phyloP scores from a whole-genome alignment of 2,888 invertebrate species.

The Autographa gamma region DNA sequence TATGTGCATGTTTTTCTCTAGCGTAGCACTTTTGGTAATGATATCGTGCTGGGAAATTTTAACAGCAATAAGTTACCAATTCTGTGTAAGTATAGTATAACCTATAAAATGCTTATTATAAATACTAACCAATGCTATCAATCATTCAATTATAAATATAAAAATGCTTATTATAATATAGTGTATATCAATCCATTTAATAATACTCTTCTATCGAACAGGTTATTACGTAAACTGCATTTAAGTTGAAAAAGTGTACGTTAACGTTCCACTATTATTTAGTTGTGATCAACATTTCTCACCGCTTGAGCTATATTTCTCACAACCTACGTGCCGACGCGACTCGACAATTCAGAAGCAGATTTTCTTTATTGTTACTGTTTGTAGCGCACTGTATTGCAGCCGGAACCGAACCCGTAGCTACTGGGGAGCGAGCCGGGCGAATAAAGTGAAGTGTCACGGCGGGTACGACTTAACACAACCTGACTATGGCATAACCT shows the following conservation, averaged over 20 bases:
- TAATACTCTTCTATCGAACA: too few species aligned
- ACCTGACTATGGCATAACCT: background rate
- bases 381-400: background rate
- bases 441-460: constrained; percentile 4
- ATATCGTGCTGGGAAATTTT: too few species aligned
- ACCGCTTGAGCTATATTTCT: background rate
- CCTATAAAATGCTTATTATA: too few species aligned
- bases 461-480: background rate
- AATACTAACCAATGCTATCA: too few species aligned
- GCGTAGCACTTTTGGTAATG: too few species aligned
- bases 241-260: background rate
- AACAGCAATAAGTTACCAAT: too few species aligned
- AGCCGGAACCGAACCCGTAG: background rate
- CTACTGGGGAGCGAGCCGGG: background rate
- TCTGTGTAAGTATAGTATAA: too few species aligned
- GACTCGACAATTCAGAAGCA: background rate
- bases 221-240: background rate
- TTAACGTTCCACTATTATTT: background rate
- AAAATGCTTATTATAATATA: too few species aligned
- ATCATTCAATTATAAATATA: too few species aligned
- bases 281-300: constrained; percentile 1
- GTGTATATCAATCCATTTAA: too few species aligned
- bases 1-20: too few species aligned
- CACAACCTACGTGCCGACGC: background rate
- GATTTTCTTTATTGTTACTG: constrained; percentile 4